Evolutionary conservation across 1,140 invertebrate genomes (phyloP), one percentile per base, ranked within the genome.

Genomic region (Dinoponera quadriceps): DNA sequence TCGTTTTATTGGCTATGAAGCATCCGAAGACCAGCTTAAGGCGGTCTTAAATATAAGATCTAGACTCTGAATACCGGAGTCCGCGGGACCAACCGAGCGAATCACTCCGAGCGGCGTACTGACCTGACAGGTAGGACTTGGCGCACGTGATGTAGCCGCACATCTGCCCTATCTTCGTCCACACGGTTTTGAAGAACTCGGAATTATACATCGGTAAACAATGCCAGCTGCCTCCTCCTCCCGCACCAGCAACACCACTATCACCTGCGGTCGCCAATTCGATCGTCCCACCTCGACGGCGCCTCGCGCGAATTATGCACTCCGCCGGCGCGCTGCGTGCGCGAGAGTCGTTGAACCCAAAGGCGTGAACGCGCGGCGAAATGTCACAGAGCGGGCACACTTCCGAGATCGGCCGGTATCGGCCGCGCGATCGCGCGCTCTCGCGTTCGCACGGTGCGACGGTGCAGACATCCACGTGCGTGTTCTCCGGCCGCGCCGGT

Each of bases 91-190:
- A n/a, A n/a, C n/a, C n/a, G n/a, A n/a, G 33, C n/a, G 25, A 9
- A 2, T n/a, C 22, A 38, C 38, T 49, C 66, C 66, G 27, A 7
- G 5, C 25, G 9, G n/a, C 25, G 5, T 82, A 92, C 92, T 90
- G 66, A 93, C 92, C 92, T 92, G 92, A 93, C 51, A 93, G 88
- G 82, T 93, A 93, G 74, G 92, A 92, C 68, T 88, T 92, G 84
- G 92, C 91, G 55, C 92, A 93, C 60, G 90, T 92, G 63, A 93
- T 90, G 85, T 93, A 93, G 69, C 92, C 90, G 85, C 92, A 93
- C 91, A 93, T 93, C 75, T 89, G 91, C 27, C 92, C 91, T 85
- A 93, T 90, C 84, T 90, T 93, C 29, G 91, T 92, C 92, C 92
- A 93, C 68, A 89, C 85, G 9, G 85, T 92, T 75, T 93, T 92